These are phyloP conservation scores for Dipus sagitta DNA, from an alignment of 2,797 vertebrate species.

Conservation along the genomic window DNA sequence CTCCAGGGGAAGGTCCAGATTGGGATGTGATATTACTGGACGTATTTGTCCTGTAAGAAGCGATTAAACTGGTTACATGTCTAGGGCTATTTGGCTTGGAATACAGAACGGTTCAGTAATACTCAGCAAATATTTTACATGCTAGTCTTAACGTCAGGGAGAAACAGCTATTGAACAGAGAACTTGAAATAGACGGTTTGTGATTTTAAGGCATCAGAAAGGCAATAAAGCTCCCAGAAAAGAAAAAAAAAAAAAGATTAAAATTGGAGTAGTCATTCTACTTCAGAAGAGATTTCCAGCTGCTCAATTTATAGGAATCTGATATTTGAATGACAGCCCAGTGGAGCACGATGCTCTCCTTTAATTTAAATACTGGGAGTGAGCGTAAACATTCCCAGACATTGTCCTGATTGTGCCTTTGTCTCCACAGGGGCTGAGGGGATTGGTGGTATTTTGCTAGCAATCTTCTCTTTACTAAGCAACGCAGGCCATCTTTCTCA, in stretches of 20 bases:
- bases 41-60: background rate
- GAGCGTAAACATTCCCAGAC: conserved; percentile 68
- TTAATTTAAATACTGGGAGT: conserved; percentile 74
- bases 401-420: conserved; percentile 74
- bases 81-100: background rate
- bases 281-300: conserved; percentile 50
- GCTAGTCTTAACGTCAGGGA: conserved; percentile 46
- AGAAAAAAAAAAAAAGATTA: conserved; percentile 8
- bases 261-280: conserved; percentile 21
- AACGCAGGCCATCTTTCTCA: conserved; percentile 62
- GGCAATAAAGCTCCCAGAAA: conserved; percentile 33
- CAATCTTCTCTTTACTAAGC: conserved; percentile 66
- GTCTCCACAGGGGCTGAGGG: conserved; percentile 42
- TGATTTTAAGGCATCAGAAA: conserved; percentile 41
- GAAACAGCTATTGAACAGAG: background rate
- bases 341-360: conserved; percentile 29
- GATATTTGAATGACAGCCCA: conserved; percentile 68
- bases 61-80: background rate
- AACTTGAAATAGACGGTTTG: conserved; percentile 35
- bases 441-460: conserved; percentile 50
- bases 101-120: background rate
- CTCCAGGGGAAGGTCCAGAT: background rate
- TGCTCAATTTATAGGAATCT: conserved; percentile 63
- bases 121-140: background rate
- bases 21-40: background rate